Conservation (phyloP, 1,140 invertebrate genomes). For the Drosophila lacertosa region DNA sequence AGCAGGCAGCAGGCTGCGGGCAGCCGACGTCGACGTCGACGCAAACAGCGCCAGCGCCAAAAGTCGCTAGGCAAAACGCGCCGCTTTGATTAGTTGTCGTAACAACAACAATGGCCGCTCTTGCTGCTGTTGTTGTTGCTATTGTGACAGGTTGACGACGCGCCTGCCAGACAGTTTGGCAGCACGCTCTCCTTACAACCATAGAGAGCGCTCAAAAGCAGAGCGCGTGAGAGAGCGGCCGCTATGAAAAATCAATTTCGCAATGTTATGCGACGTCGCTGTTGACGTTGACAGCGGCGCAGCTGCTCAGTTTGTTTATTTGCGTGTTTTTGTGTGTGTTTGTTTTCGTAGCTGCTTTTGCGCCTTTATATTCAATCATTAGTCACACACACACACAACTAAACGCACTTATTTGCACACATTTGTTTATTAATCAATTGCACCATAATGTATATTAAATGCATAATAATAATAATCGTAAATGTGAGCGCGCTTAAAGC, state of each 20-base stretch:
- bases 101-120: slow-evolving; percentile 23
- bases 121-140: slow-evolving; percentile 42
- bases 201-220: slow-evolving; percentile 1
- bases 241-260: slow-evolving; percentile 82
- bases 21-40: slow-evolving; percentile 12
- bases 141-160: slow-evolving; percentile 69
- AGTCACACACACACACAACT: slow-evolving; percentile 21
- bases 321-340: slow-evolving; percentile 48
- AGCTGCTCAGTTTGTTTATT: slow-evolving; percentile 31
- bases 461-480: not conserved
- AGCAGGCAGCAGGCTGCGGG: slow-evolving; percentile 17
- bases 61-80: slow-evolving; percentile 65
- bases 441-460: slow-evolving; percentile 7
- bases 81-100: slow-evolving; percentile 69
- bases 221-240: slow-evolving; percentile 25
- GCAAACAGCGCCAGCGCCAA: slow-evolving; percentile 52
- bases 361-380: slow-evolving; percentile 38
- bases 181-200: slow-evolving; percentile 47
- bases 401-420: slow-evolving; percentile 7
- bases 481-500: not conserved
- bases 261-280: slow-evolving; percentile 70
- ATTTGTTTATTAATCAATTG: slow-evolving; percentile 33
- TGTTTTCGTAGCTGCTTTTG: slow-evolving; percentile 43
- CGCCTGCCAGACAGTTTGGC: slow-evolving; percentile 75
- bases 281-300: slow-evolving; percentile 27